Evolutionary conservation across 2,888 invertebrate species (phyloP), one percentile per base, ranked within the genome.

Genomic region (Drosophila longiperda): DNA sequence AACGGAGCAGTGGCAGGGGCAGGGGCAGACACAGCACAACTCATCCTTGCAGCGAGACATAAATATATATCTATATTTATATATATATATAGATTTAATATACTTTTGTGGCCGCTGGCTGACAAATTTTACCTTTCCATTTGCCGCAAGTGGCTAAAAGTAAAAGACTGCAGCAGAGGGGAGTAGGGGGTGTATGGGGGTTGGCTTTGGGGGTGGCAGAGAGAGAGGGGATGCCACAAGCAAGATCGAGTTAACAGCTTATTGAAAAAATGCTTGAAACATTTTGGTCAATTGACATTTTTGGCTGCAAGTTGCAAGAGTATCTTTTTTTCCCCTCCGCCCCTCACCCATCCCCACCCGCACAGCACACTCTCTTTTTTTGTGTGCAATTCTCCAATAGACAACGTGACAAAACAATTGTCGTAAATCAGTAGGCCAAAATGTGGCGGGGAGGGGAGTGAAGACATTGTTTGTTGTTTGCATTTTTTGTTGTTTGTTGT

Each of bases 351-450:
- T 17, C 20, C 15, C 4, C 32, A 3, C 23, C 53, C 40, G 17
- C 4, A 3, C 12, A 42, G 20, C 3, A 45, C 45, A 45, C 34
- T 29, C 55, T 29, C 57, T 32, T 40, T 40, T 26, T 29, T 26
- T 17, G 2, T 17, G 2, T 17, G 8, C 64, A 65, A 66, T 60
- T 60, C 59, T 40, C 61, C 80, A 81, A 77, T 86, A 75, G 88
- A 67, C 85, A 75, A 88, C 90, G 87, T 87, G 87, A 88, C 90
- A 87, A 90, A 87, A 87, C 87, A 87, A 87, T 87, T 87, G 87
- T 90, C 87, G 87, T 90, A 88, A 87, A 89, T 88, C 90, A 76
- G 86, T 72, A 70, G 82, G 66, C 66, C 80, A 76, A 66, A 70
- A 74, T 54, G 70, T 48, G 52, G 70, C 69, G 26, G 38, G 45